phyloP scores from a whole-genome alignment of 2,888 invertebrate genomes.

The Micropterix aruncella region DNA sequence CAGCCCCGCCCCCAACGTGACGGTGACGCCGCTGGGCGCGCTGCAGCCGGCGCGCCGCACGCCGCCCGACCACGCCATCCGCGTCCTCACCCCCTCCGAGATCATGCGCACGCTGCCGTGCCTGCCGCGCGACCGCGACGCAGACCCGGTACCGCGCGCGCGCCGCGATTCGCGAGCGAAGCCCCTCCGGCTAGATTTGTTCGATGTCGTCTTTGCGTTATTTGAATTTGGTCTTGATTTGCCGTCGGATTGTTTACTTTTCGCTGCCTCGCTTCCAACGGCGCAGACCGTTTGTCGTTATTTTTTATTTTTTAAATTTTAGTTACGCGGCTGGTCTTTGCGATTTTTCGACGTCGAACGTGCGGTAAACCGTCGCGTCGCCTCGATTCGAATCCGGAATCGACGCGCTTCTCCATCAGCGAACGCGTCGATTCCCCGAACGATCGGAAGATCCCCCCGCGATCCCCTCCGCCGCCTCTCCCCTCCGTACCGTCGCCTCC shows the following conservation, averaged over 20 bases:
- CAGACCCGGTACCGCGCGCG: conserved; percentile 14
- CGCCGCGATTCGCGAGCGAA: conserved; percentile 20
- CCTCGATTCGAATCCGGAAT: too few species aligned
- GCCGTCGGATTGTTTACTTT: conserved; percentile 6
- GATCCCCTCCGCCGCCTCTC: too few species aligned
- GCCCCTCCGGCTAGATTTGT: conserved; percentile 7
- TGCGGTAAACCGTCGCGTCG: too few species aligned
- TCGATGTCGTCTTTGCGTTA: neutral
- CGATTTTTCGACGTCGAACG: too few species aligned
- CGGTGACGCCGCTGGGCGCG: conserved; percentile 48
- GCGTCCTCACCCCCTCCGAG: conserved; percentile 79
- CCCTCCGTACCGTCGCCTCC: too few species aligned
- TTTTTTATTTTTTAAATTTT: conserved; percentile 12
- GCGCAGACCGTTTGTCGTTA: conserved; percentile 8
- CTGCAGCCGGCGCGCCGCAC: conserved; percentile 25
- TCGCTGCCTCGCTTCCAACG: conserved; percentile 6
- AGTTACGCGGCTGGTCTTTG: too few species aligned
- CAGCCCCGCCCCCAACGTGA: conserved; percentile 49
- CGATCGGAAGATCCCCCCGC: too few species aligned
- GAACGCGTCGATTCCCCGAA: too few species aligned
- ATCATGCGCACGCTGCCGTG: conserved; percentile 84
- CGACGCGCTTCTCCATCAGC: too few species aligned
- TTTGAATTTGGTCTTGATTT: conserved; percentile 9
- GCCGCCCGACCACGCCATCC: conserved; percentile 65
- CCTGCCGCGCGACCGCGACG: conserved; percentile 44